Base-by-base conservation (phyloP, 2,797 vertebrate species). In the Silurus lanzhouensis region DNA sequence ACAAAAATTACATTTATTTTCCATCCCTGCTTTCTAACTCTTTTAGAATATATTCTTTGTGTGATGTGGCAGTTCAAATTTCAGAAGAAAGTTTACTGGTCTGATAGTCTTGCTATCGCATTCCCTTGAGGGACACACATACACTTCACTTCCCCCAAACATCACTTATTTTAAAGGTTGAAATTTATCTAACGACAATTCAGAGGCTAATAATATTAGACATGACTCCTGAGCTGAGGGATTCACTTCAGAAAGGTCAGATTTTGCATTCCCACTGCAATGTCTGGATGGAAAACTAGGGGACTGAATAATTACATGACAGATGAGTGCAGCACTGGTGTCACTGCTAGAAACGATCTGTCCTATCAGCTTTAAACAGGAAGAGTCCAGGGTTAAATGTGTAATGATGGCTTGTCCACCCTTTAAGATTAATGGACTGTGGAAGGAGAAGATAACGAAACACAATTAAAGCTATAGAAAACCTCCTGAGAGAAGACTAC, bases 341-440 rank as follows among this genome's bases (percentile, higher is more conserved):
- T 86, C 87, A 72, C 57, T 38, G 68, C 60, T 67, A 66, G 60
- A 82, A 85, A 83, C 68, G 89, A 94, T 91, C 91, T 88, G 85
- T 91, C 90, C 91, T 94, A 94, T 95, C 95, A 92, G 90, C 90
- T 88, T 88, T 90, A 90, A 90, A 92, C 94, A 94, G 93, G 90
- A 92, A 92, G 92, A 91, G 91, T 92, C 91, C 90, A 79, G 91
- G 92, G 93, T 94, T 94, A 93, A 94, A 93, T 91, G 91, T 92
- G 89, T 93, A 93, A 93, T 93, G 93, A 92, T 91, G 91, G 92
- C 92, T 92, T 93, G 93, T 94, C 93, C 90, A 90, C 88, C 92
- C 90, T 93, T 89, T 55, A 92, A 91, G 92, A 95, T 94, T 94
- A 94, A 94, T 93, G 92, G 91, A 89, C 93, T 91, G 89, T 93